Evolutionary conservation across 1,140 invertebrate genomes (phyloP), one percentile per base, ranked within the genome.

Genomic region (Asbolus verrucosus): DNA sequence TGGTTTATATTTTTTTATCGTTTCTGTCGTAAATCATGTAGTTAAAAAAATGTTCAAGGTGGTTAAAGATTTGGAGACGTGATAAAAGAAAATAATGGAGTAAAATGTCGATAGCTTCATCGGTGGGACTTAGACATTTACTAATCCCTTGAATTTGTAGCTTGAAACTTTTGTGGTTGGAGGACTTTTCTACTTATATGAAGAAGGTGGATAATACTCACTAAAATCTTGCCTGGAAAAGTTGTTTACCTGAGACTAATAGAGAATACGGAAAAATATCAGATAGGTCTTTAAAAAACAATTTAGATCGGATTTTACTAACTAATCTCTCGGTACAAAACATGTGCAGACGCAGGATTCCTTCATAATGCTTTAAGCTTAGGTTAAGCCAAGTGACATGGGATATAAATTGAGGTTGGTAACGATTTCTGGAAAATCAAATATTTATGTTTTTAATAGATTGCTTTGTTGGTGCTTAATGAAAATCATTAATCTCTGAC

Each of bases 11-110:
- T 54, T 54, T 54, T 54, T 50, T 18, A 50, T 24, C 18, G 43
- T 50, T n/a, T n/a, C n/a, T n/a, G 18, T n/a, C 6, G 16, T 41
- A 41, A 27, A 27, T 27, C 24, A 11, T n/a, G 43, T 5, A 21
- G 16, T 6, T n/a, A 54, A 13, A 5, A 54, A 54, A 54, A 19
- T 18, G 24, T 50, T 50, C 18, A 8, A 46, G 41, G 18, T 46
- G 18, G 41, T 46, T 9, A 19, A 19, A 54, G 46, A 54, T 54
- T 54, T 54, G 27, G 27, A 21, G 46, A 54, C 27, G 46, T 54
- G 46, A 54, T 54, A 54, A 54, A 54, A 24, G 19, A 54, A 54
- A 54, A 54, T 54, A 54, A 54, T 54, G 46, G 46, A 54, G 19
- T 54, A 21, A 54, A 54, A 54, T 21, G 46, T 54, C 46, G 46